These are phyloP conservation scores for Epinotia ramella DNA, from an alignment of 2,888 invertebrate species.

Conservation along the genomic window DNA sequence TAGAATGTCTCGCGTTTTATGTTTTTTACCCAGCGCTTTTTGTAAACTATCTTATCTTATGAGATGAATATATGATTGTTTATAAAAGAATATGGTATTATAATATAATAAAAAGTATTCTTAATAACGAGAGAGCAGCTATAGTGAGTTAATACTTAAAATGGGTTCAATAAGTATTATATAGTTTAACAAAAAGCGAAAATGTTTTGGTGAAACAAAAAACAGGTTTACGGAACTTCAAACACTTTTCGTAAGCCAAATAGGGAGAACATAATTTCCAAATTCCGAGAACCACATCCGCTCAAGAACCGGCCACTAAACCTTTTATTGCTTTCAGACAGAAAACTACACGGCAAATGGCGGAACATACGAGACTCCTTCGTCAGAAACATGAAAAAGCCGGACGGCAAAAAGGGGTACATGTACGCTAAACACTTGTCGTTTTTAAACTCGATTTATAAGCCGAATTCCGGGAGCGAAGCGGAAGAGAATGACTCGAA, in stretches of 20 bases:
- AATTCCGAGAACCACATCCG: conserved; percentile 29
- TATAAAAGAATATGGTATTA: no score
- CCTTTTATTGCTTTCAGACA: conserved; percentile 61
- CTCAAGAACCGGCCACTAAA: conserved; percentile 16
- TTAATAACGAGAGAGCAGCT: no score
- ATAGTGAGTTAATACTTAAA: no score
- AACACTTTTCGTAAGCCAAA: conserved; percentile 16
- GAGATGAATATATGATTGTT: no score
- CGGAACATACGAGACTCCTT: conserved; percentile 77
- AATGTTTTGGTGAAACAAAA: background rate
- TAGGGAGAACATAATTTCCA: conserved; percentile 5
- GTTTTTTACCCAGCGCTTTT: background rate
- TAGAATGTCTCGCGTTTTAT: background rate
- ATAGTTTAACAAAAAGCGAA: background rate
- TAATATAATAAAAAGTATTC: no score
- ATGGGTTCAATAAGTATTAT: background rate
- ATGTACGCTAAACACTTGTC: conserved; percentile 69
- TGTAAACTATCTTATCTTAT: background rate
- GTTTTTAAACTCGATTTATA: conserved; percentile 66
- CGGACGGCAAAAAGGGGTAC: conserved; percentile 61
- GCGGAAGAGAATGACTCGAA: conserved; percentile 56
- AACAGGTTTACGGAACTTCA: conserved; percentile 1
- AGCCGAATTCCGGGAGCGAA: conserved; percentile 56
- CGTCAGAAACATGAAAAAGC: conserved; percentile 65
- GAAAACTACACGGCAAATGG: conserved; percentile 74